phyloP scores from a whole-genome alignment of 2,888 invertebrate species.

The Brassicogethes aeneus region DNA sequence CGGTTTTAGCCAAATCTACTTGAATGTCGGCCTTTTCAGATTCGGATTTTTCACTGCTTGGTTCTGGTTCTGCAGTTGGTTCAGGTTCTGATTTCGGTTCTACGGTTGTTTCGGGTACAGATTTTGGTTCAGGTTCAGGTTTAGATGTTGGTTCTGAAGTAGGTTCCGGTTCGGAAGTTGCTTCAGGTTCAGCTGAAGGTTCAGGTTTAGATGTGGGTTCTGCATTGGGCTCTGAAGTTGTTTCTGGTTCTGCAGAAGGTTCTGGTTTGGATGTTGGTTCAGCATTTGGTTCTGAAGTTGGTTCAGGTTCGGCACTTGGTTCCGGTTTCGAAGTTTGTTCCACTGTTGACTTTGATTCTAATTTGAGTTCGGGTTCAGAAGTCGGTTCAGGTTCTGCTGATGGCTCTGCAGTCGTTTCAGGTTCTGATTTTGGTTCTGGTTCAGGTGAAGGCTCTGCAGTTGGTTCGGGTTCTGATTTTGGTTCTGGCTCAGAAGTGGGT shows the following conservation, averaged over 20 bases:
- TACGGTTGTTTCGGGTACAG: slow-evolving; percentile 15
- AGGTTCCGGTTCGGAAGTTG: slow-evolving; percentile 15
- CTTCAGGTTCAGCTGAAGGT: slow-evolving; percentile 17
- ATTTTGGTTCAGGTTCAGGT: slow-evolving; percentile 12
- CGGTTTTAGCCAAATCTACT: not conserved
- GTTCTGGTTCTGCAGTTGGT: slow-evolving; percentile 16
- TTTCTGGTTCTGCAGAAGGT: slow-evolving; percentile 19
- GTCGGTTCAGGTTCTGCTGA: slow-evolving; percentile 27
- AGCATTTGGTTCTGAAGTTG: slow-evolving; percentile 21
- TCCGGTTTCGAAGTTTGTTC: slow-evolving; percentile 29
- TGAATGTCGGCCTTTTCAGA: not conserved
- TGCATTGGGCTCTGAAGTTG: slow-evolving; percentile 19
- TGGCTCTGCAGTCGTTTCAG: slow-evolving; percentile 30
- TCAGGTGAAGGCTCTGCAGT: slow-evolving; percentile 38
- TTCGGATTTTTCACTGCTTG: slow-evolving; percentile 3
- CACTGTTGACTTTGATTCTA: slow-evolving; percentile 19
- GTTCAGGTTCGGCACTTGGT: slow-evolving; percentile 20
- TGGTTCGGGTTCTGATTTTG: slow-evolving; percentile 40
- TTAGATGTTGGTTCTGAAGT: slow-evolving; percentile 8
- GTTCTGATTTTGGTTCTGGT: slow-evolving; percentile 39
- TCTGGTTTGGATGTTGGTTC: slow-evolving; percentile 13
- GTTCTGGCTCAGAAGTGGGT: slow-evolving; percentile 44
- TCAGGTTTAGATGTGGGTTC: slow-evolving; percentile 23
- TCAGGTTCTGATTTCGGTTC: slow-evolving; percentile 17
- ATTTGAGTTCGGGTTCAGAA: slow-evolving; percentile 21